A percentile compares a stretch with the other conserved stretches of the same genome.
Conservation (phyloP, 2,888 invertebrate species). For the Drosophila tripunctata region DNA sequence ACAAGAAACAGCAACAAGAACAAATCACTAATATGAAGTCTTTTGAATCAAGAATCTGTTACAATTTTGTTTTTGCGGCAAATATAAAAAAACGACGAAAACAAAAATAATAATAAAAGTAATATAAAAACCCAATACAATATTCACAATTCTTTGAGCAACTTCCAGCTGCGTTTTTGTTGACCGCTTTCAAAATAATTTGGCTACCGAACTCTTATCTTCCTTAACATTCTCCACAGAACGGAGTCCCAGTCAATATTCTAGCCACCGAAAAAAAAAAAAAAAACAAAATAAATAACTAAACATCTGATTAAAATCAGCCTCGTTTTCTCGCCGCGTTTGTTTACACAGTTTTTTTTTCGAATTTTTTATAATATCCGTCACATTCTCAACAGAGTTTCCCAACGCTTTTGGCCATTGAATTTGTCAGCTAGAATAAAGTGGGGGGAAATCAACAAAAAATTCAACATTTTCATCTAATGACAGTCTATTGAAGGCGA, state of each 20-base stretch:
- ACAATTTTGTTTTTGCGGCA: constrained; percentile 27
- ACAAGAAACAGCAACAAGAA: constrained; percentile 16
- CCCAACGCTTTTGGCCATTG: constrained; percentile 65
- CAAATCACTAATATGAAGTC: constrained; percentile 21
- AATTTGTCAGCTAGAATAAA: constrained; percentile 44
- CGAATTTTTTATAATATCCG: too few species aligned
- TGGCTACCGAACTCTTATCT: background rate
- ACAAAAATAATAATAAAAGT: too few species aligned
- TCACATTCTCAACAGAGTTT: constrained; percentile 61
- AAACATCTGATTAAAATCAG: constrained; percentile 62
- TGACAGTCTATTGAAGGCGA: constrained; percentile 46
- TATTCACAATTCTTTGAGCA: constrained; percentile 29
- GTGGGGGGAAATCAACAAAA: constrained; percentile 30
- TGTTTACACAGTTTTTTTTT: constrained; percentile 63
- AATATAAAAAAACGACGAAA: constrained; percentile 25
- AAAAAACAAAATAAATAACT: constrained; percentile 22
- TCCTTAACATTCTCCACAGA: too few species aligned
- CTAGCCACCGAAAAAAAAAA: constrained; percentile 11
- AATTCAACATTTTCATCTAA: constrained; percentile 48
- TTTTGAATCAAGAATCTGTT: constrained; percentile 28
- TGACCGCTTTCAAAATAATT: constrained; percentile 69
- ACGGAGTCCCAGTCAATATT: background rate
- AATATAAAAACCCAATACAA: constrained; percentile 21
- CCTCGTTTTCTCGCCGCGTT: constrained; percentile 53
- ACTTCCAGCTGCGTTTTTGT: constrained; percentile 63